These are phyloP conservation scores for Deroplatys truncata DNA, from an alignment of 2,888 invertebrate genomes.

Conservation along the genomic window DNA sequence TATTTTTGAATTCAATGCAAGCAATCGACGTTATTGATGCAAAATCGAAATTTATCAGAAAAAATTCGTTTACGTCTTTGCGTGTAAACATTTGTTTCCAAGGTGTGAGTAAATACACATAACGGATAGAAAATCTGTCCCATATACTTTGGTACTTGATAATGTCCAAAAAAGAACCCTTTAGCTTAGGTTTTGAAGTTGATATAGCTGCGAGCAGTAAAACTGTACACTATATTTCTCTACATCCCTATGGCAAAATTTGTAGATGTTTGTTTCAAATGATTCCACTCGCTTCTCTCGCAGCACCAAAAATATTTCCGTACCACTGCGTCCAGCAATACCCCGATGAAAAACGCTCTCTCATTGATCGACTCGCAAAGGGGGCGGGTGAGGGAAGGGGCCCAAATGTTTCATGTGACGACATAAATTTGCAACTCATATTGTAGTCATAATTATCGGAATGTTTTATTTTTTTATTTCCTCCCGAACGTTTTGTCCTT, in stretches of 20 bases:
- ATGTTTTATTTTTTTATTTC: not conserved
- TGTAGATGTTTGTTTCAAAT: not conserved
- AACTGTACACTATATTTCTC: not conserved
- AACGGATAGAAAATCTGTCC: no score
- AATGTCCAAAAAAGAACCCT: not conserved
- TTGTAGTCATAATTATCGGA: conserved; percentile 2
- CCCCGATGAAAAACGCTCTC: not conserved
- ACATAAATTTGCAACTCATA: conserved; percentile 1
- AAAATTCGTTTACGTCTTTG: no score
- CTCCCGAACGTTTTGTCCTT: not conserved
- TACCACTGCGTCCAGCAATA: not conserved
- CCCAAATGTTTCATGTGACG: not conserved
- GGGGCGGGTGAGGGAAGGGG: not conserved
- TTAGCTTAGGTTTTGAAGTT: not conserved
- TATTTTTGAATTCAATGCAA: no score
- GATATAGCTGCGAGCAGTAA: not conserved
- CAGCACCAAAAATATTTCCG: not conserved
- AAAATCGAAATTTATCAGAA: no score
- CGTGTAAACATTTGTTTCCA: no score
- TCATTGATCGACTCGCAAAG: not conserved
- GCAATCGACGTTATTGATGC: no score
- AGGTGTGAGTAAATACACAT: no score
- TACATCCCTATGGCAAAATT: not conserved
- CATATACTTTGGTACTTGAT: no score
- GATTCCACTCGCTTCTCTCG: not conserved